These are phyloP conservation scores for Bombus ignitus DNA, from an alignment of 1,140 invertebrate species.

Conservation along the genomic window DNA sequence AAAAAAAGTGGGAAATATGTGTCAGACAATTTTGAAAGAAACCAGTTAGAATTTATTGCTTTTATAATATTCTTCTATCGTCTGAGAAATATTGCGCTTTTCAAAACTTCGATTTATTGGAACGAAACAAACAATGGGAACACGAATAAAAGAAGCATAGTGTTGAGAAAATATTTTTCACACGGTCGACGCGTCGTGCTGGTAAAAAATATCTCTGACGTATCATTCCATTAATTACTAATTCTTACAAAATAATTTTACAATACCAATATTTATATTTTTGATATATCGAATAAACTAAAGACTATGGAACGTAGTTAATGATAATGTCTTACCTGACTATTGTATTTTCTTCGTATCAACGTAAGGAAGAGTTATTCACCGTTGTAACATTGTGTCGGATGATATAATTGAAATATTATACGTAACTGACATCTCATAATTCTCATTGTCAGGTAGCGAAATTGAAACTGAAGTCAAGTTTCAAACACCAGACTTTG, in stretches of 20 bases:
- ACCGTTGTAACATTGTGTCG: background rate
- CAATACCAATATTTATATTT: background rate
- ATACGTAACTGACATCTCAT: background rate
- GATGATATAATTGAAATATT: conserved; percentile 1
- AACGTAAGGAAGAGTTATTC: background rate
- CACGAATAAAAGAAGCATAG: background rate
- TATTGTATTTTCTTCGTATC: too few species aligned
- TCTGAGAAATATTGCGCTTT: background rate
- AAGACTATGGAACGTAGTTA: background rate
- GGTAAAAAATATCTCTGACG: background rate
- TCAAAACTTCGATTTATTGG: background rate
- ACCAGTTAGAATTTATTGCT: background rate
- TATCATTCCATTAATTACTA: background rate
- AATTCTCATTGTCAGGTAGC: background rate
- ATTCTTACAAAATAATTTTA: background rate
- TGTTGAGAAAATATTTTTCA: background rate
- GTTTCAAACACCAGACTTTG: background rate
- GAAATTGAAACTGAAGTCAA: background rate
- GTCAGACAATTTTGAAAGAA: background rate
- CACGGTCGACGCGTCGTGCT: background rate
- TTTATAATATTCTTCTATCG: background rate
- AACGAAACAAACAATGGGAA: background rate
- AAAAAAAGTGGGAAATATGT: too few species aligned
- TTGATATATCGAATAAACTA: background rate
- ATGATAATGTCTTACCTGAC: background rate